A percentile compares a stretch with the other conserved stretches of the same genome.
Conservation (phyloP, 2,113 vertebrate genomes). For the Chaetura pelagica region DNA sequence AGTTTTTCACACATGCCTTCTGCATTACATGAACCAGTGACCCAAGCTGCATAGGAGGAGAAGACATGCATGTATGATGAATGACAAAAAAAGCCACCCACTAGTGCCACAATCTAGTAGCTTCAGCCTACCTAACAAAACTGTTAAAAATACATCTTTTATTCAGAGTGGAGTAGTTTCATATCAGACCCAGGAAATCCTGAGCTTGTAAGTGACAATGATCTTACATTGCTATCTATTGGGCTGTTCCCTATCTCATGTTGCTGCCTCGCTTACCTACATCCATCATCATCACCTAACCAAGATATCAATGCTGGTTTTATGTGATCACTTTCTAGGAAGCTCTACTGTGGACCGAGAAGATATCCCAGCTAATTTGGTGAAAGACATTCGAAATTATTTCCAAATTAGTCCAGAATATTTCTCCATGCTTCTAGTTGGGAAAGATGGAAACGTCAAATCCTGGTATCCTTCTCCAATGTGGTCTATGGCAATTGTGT, state of each 20-base stretch:
- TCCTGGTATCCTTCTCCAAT: conserved; percentile 99
- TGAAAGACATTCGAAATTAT: conserved; percentile 97
- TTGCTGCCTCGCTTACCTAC: neutral
- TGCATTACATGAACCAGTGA: neutral
- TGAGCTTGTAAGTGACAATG: neutral
- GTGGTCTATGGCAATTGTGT: conserved; percentile 98
- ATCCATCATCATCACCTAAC: neutral
- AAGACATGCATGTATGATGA: neutral
- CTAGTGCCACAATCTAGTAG: neutral
- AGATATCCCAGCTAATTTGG: conserved; percentile 87
- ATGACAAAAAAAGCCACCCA: neutral
- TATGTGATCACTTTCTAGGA: conserved; percentile 77
- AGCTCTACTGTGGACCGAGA: conserved; percentile 93
- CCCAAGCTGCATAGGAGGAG: neutral
- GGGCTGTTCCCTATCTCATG: neutral
- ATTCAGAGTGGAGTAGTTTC: neutral
- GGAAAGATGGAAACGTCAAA: conserved; percentile 97
- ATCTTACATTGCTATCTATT: neutral
- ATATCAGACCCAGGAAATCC: neutral
- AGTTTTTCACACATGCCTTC: neutral
- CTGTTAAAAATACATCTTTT: neutral
- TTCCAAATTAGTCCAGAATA: conserved; percentile 98
- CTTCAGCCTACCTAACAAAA: neutral
- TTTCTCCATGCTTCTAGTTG: conserved; percentile 98
- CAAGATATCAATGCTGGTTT: neutral